Evolutionary conservation across 2,888 invertebrate species (phyloP).

Genomic region (Agrochola litura): DNA sequence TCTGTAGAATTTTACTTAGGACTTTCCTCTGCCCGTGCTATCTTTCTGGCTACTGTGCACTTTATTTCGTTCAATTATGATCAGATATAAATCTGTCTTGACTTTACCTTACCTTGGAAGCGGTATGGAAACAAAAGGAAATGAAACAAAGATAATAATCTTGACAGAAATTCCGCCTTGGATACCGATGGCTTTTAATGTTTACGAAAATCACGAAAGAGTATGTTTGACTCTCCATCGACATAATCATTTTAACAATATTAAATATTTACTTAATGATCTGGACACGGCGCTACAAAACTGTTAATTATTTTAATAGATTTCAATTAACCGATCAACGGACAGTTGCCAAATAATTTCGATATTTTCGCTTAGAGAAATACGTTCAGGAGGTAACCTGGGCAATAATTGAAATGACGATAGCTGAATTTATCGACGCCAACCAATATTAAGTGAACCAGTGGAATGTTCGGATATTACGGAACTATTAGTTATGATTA

Average conservation of each 20-base stretch:
- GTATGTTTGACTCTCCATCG: too few relatives aligned
- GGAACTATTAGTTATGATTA: neutral
- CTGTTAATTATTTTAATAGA: slow-evolving; percentile 28
- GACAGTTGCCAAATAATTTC: slow-evolving; percentile 3
- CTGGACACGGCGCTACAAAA: neutral
- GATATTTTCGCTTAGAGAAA: slow-evolving; percentile 14
- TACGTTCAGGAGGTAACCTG: neutral
- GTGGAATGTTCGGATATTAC: neutral
- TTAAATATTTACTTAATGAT: slow-evolving; percentile 12
- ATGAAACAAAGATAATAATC: slow-evolving; percentile 32
- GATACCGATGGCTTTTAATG: neutral
- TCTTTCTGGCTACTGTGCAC: slow-evolving; percentile 11
- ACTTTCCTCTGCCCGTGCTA: neutral
- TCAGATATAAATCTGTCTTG: slow-evolving; percentile 34
- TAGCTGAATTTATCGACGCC: slow-evolving; percentile 14
- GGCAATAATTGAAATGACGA: slow-evolving; percentile 5
- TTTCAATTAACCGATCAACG: slow-evolving; percentile 6
- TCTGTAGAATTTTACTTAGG: slow-evolving; percentile 18
- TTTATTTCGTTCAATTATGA: slow-evolving; percentile 44
- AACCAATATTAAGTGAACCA: neutral
- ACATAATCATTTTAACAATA: neutral
- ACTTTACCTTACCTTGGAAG: neutral
- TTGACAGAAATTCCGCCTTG: slow-evolving; percentile 14
- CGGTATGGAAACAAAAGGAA: slow-evolving; percentile 37
- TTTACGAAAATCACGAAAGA: neutral